Conservation (phyloP, 2,797 vertebrate genomes). For the Ceyx erithaca region DNA sequence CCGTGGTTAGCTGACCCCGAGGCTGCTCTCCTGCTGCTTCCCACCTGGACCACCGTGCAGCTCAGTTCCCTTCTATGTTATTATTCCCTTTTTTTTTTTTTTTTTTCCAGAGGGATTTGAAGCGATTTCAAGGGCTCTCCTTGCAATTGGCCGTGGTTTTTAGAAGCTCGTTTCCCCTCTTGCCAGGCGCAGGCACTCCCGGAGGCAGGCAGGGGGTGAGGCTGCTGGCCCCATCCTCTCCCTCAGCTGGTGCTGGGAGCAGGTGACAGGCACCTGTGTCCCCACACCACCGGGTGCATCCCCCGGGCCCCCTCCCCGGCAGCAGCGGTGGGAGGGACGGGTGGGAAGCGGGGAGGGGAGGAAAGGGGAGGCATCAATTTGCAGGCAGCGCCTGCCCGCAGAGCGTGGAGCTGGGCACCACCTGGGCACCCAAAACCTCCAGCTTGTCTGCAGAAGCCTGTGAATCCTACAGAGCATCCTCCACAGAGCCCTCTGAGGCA, state of each 20-base stretch:
- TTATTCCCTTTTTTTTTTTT: neutral
- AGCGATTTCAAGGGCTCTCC: neutral
- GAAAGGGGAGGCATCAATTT: neutral
- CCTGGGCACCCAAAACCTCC: neutral
- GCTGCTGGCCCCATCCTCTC: neutral
- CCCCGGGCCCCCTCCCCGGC: accelerated
- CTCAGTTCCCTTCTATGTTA: neutral
- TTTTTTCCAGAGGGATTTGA: neutral
- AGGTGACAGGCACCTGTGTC: slow-evolving; percentile 47
- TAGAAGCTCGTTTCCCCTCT: neutral
- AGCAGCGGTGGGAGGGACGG: neutral
- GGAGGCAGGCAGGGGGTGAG: neutral
- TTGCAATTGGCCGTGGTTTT: neutral
- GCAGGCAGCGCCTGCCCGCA: neutral
- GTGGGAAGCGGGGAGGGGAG: neutral
- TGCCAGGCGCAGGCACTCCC: neutral
- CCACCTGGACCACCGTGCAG: neutral
- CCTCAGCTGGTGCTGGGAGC: neutral
- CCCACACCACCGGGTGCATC: neutral
- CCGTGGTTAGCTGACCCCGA: neutral
- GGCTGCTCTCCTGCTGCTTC: neutral
- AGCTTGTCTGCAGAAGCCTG: neutral
- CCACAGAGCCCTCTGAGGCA: neutral
- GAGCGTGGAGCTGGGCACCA: neutral
- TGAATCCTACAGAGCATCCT: neutral